Percentiles rank a stretch among this genome's conserved stretches.
Evolutionary conservation across 2,888 invertebrate genomes (phyloP).

Genomic region (Dione juno): DNA sequence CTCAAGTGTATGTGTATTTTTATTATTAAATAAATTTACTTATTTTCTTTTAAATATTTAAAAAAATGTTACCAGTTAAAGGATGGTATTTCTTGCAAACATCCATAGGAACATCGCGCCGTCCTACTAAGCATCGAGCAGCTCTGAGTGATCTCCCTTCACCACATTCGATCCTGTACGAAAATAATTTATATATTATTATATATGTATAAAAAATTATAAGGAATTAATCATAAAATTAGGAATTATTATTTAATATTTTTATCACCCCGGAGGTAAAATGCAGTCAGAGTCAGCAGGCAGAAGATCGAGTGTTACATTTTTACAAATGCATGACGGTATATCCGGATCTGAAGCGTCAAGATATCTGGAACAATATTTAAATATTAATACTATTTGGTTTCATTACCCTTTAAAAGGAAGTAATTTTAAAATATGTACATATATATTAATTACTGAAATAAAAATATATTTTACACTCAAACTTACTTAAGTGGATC

Average conservation of each 20-base stretch:
- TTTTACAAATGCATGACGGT: constrained; percentile 72
- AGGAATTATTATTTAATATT: not conserved
- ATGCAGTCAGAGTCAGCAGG: constrained; percentile 77
- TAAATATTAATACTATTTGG: not conserved
- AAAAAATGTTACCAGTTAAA: constrained; percentile 67
- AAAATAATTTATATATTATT: constrained; percentile 11
- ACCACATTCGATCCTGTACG: constrained; percentile 69
- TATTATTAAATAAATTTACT: no score
- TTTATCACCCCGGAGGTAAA: constrained; percentile 67
- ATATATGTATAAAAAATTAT: no score
- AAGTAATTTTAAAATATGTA: not conserved
- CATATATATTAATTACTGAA: not conserved
- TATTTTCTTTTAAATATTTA: no score
- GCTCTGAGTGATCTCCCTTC: constrained; percentile 72
- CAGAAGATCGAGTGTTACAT: constrained; percentile 69
- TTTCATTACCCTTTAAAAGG: not conserved
- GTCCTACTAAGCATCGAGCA: constrained; percentile 70
- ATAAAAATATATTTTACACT: no score
- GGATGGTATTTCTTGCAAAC: constrained; percentile 77
- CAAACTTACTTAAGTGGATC: constrained; percentile 65
- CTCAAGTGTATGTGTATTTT: no score
- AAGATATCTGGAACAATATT: constrained; percentile 59
- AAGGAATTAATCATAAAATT: no score
- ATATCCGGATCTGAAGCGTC: constrained; percentile 73
- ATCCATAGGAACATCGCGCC: constrained; percentile 74